Percentiles rank a stretch among this genome's conserved stretches.
Evolutionary conservation across 2,113 vertebrate genomes (phyloP).

Genomic region (Tenrec ecaudatus): DNA sequence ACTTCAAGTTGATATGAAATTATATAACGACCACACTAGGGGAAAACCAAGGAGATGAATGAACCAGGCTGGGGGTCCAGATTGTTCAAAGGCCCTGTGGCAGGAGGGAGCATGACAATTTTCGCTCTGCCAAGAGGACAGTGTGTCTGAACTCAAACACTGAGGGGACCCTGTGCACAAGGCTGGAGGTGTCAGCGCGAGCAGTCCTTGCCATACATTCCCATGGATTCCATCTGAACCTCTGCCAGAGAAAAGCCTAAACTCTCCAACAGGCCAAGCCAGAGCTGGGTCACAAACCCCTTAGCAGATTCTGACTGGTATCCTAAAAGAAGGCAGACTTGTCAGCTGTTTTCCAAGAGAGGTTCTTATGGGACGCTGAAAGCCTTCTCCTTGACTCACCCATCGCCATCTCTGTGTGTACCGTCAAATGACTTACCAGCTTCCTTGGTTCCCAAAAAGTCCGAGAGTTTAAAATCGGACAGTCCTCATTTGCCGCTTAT

Average conservation of each 20-base stretch:
- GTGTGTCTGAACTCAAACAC: neutral
- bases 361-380: slow-evolving; percentile 64
- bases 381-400: slow-evolving; percentile 50
- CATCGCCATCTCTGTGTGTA: slow-evolving; percentile 61
- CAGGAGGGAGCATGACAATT: neutral
- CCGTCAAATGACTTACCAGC: slow-evolving; percentile 74
- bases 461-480: slow-evolving; percentile 72
- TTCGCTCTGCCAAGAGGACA: neutral
- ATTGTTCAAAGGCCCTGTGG: slow-evolving; percentile 30
- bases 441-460: slow-evolving; percentile 73
- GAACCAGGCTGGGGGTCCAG: neutral
- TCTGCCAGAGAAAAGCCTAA: neutral
- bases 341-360: slow-evolving; percentile 71
- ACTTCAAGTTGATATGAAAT: too few species aligned
- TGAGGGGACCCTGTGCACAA: neutral
- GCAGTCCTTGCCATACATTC: neutral
- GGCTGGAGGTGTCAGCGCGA: neutral
- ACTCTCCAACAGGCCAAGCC: neutral
- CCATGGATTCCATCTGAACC: neutral
- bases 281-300: slow-evolving; percentile 22
- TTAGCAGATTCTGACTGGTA: slow-evolving; percentile 42
- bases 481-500: slow-evolving; percentile 47
- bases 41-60: neutral
- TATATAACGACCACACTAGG: neutral
- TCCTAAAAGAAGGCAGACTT: slow-evolving; percentile 66